These are phyloP conservation scores for Megalopta genalis DNA, from an alignment of 1,140 invertebrate species.

Conservation along the genomic window DNA sequence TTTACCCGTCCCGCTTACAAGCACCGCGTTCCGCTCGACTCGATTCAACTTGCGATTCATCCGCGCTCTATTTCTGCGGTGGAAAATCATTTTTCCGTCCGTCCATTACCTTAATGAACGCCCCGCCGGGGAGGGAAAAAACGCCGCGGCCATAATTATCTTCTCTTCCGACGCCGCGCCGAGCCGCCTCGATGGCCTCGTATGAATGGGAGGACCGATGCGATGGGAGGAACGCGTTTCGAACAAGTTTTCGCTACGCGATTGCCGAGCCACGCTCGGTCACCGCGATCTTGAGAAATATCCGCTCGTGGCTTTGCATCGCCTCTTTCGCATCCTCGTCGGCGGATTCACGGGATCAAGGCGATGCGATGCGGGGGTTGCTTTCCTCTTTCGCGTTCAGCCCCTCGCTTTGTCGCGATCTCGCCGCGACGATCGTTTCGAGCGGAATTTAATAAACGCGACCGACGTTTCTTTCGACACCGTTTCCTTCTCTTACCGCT, in stretches of 20 bases:
- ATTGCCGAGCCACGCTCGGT: not conserved
- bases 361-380: too few species aligned
- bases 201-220: slow-evolving; percentile 9
- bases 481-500: too few species aligned
- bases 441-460: too few species aligned
- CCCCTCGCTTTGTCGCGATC: too few species aligned
- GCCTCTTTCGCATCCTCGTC: too few species aligned
- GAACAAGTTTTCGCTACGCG: not conserved
- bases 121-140: slow-evolving; percentile 21
- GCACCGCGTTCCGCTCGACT: not conserved
- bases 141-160: slow-evolving; percentile 33
- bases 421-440: too few species aligned
- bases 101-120: slow-evolving; percentile 70
- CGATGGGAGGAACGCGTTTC: slow-evolving; percentile 3
- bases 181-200: not conserved
- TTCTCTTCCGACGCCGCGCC: not conserved
- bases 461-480: too few species aligned
- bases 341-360: too few species aligned
- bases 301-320: not conserved
- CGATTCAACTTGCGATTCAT: slow-evolving; percentile 33
- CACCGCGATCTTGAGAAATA: slow-evolving; percentile 1
- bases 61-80: slow-evolving; percentile 14
- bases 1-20: not conserved
- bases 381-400: too few species aligned
- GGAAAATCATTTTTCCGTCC: slow-evolving; percentile 49